These are phyloP conservation scores for Falco concolor DNA, from an alignment of 2,797 vertebrate species.

Conservation along the genomic window DNA sequence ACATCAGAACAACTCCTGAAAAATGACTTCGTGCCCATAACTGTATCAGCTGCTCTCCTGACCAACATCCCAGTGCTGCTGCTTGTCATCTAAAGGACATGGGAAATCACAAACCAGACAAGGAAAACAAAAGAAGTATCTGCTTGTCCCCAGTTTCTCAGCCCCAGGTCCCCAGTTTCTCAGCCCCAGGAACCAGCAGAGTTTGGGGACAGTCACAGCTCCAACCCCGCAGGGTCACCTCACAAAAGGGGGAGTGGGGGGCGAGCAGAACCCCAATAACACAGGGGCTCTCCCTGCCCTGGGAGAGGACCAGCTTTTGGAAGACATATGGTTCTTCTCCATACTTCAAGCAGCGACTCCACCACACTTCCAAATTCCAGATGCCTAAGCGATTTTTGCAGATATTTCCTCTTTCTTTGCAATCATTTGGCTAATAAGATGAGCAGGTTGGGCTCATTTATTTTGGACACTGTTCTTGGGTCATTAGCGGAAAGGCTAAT, in stretches of 20 bases:
- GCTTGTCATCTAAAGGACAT: background rate
- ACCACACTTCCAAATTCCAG: constrained; percentile 1
- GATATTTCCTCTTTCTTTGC: constrained; percentile 38
- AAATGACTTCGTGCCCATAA: background rate
- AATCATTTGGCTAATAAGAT: constrained; percentile 64
- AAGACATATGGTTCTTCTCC: background rate
- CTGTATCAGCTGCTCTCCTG: background rate
- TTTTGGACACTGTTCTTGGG: constrained; percentile 59
- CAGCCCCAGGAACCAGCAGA: background rate
- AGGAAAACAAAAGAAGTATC: background rate
- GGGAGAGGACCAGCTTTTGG: background rate
- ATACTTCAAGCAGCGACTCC: background rate
- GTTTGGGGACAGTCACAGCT: background rate
- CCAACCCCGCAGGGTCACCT: background rate
- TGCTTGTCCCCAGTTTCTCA: background rate
- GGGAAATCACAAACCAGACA: background rate
- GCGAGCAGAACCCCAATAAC: background rate
- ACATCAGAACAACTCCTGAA: background rate
- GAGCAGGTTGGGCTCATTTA: constrained; percentile 64
- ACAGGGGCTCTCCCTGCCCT: accelerated
- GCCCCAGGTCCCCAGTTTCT: background rate
- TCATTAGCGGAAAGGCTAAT: constrained; percentile 61
- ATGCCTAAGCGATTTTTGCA: constrained; percentile 40
- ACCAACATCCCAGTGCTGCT: background rate
- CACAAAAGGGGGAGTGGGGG: background rate